phyloP scores from a whole-genome alignment of 2,113 vertebrate species.

The Microcebus jonahi region DNA sequence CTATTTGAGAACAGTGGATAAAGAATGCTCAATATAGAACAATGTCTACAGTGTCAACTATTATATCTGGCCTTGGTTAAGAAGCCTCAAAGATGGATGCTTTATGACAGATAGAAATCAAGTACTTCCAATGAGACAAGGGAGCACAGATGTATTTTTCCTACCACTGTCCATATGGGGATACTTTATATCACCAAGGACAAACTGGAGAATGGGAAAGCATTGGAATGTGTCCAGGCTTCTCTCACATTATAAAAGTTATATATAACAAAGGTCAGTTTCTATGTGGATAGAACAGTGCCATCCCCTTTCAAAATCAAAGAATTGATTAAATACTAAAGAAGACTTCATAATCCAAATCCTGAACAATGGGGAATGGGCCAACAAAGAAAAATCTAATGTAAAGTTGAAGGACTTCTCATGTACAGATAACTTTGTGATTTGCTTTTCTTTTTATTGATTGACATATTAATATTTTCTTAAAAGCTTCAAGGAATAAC shows the following conservation, averaged over 20 bases:
- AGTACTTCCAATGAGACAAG: conserved; percentile 93
- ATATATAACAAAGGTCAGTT: conserved; percentile 93
- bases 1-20: neutral
- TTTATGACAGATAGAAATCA: conserved; percentile 88
- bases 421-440: neutral
- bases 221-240: conserved; percentile 91
- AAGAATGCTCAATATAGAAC: neutral
- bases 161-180: conserved; percentile 92
- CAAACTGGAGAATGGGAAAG: conserved; percentile 92
- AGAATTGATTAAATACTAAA: conserved; percentile 89
- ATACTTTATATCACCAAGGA: conserved; percentile 92
- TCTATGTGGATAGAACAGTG: conserved; percentile 87
- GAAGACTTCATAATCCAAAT: neutral
- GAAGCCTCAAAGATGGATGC: neutral
- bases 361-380: neutral
- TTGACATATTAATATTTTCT: neutral
- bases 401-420: neutral
- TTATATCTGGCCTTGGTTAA: neutral
- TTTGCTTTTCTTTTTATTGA: neutral
- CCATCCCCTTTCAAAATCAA: conserved; percentile 84
- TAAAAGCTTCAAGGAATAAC: neutral
- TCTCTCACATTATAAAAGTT: conserved; percentile 91
- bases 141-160: conserved; percentile 88
- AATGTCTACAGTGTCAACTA: neutral
- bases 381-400: neutral